Evolutionary conservation across 2,113 vertebrate species (phyloP), one percentile per base, ranked within the genome.

Genomic region (Sminthopsis crassicaudata): DNA sequence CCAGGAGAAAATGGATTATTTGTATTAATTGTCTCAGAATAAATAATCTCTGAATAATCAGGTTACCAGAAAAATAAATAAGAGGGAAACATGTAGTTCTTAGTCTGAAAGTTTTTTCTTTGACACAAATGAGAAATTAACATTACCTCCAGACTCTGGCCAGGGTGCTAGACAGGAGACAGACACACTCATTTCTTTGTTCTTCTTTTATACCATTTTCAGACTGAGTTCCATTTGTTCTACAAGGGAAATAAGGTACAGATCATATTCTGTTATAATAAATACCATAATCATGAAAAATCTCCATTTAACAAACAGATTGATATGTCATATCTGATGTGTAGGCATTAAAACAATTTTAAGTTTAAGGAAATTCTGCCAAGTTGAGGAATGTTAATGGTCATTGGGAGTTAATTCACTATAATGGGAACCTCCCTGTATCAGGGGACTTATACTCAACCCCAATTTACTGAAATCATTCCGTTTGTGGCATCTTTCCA

Each of bases 31-130:
- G 67, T 84, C n/a, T 84, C 16, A 84, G 67, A 84, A n/a, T 42
- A 84, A 84, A 84, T 84, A 84, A 84, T 84, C 67, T 84, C 67
- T 84, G n/a, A 42, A n/a, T 42, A 84, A 84, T 84, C n/a, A 84
- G 67, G 67, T 42, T 42, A 42, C 67, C 23, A 16, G 67, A 16
- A 84, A 84, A 84, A 84, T 84, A 84, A 84, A 84, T 42, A 84
- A 42, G 42, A 84, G 67, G n/a, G 67, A 42, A 84, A 14, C 57
- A 67, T 36, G 27, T 12, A 67, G 30, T 30, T 67, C n/a, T 84
- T 42, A 84, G 67, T 84, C n/a, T 84, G 36, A 84, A 84, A 84
- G 67, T 84, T 84, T 16, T 16, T 19, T 84, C 7, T 84, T 84
- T 84, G 67, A 84, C 67, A 42, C 67, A 84, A 16, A 42, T 84